A percentile compares a stretch with the other conserved stretches of the same genome.
These are phyloP conservation scores for Brachionus rubens DNA, from an alignment of 1,140 invertebrate genomes.

Conservation along the genomic window DNA sequence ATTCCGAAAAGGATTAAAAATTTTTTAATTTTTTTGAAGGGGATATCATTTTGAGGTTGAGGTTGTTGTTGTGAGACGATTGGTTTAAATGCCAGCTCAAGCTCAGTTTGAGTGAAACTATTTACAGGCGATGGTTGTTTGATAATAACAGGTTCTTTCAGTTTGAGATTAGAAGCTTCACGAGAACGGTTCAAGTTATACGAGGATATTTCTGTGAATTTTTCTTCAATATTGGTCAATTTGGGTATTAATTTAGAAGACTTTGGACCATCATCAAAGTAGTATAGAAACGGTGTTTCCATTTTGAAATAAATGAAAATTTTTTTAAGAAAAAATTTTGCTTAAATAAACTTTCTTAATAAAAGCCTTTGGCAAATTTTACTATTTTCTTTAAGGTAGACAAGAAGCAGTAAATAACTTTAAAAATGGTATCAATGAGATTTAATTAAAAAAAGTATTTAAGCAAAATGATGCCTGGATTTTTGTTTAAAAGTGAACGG, in stretches of 20 bases:
- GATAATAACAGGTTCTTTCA: background rate
- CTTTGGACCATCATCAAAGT: background rate
- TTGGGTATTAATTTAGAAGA: background rate
- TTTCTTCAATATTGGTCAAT: background rate
- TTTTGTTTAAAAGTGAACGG: no score
- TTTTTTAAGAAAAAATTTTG: no score
- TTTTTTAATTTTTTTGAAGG: background rate
- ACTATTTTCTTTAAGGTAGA: no score
- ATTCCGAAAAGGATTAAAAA: background rate
- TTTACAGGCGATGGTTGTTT: background rate
- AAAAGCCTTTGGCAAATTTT: no score
- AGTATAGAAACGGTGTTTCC: conserved; percentile 15
- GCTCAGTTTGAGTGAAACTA: background rate
- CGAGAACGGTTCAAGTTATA: background rate
- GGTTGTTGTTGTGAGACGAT: no score
- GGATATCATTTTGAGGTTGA: background rate
- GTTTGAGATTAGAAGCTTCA: conserved; percentile 5
- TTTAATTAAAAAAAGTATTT: no score
- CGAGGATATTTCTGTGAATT: background rate
- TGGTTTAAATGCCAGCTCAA: background rate
- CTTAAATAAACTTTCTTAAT: no score
- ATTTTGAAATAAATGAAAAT: no score
- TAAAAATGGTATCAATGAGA: no score
- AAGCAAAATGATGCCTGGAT: no score
- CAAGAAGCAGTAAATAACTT: no score